Evolutionary conservation across 2,888 invertebrate species (phyloP), one percentile per base, ranked within the genome.

Genomic region (Adineta ricciae): DNA sequence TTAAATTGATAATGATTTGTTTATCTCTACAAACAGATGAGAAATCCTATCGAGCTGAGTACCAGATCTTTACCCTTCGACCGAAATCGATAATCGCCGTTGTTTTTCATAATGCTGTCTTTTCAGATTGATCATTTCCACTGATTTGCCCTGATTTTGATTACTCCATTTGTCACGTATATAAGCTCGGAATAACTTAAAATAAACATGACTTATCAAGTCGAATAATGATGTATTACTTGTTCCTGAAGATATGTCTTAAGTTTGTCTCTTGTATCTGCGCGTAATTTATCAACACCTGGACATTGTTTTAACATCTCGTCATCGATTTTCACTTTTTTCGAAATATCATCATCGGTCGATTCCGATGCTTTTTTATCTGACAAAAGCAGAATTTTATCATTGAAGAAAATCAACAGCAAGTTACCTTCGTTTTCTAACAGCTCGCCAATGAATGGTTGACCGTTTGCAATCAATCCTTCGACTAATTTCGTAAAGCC

Each of bases 181-280:
- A 78, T 41, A 36, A 41, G 41, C 78, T 78, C 32, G 36, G 24
- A 78, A 41, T 41, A 78, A n/a, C 78, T 78, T 36, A 41, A 78
- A n/a, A 78, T 2, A 41, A 24, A 78, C 0, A 32, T 64, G 16
- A 14, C 11, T 32, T 32, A 27, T 14, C 4, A 21, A 24, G 8
- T 64, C 16, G 50, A 8, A 46, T 46, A 46, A 8, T 2, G 38
- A 24, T 9, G 2, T 64, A 27, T 78, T 41, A 78, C 78, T 41
- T 41, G n/a, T 41, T 78, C 78, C 41, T 78, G 78, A 21, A 78
- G 38, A 41, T 78, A 78, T 41, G n/a, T 41, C 41, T 78, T 78
- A 41, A 78, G 78, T 78, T 78, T 78, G 11, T 78, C 78, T 41
- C 78, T 38, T 78, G 78, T 41, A n/a, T 78, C 78, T 2, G 41